Conservation (phyloP, 2,113 vertebrate species). For the Phoxinus phoxinus region DNA sequence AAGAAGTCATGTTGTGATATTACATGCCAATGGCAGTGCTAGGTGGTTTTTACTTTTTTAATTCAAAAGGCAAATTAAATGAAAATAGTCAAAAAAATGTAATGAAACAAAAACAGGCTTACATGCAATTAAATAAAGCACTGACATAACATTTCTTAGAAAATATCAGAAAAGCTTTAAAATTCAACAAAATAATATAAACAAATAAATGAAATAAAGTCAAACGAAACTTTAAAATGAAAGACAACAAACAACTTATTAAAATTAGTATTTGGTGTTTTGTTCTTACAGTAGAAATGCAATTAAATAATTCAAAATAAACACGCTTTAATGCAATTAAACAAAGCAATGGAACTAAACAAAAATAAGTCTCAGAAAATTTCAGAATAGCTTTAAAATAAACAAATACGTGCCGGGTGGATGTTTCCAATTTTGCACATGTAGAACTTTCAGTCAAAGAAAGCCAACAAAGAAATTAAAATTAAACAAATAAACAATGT, state of each 20-base stretch:
- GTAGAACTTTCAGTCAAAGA: background rate
- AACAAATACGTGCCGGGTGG: background rate
- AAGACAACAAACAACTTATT: background rate
- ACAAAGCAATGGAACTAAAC: background rate
- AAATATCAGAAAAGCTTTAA: too few species aligned
- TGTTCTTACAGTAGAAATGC: background rate
- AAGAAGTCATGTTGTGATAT: conserved; percentile 49
- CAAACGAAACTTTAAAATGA: background rate
- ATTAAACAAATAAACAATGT: background rate
- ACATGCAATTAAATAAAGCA: background rate
- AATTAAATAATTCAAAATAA: background rate
- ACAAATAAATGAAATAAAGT: background rate
- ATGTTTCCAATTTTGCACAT: background rate
- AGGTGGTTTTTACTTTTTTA: background rate
- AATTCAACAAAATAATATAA: background rate
- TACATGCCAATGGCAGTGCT: background rate
- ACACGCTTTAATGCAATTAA: background rate
- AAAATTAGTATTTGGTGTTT: background rate
- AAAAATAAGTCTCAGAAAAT: background rate
- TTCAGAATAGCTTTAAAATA: background rate
- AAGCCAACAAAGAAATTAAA: background rate
- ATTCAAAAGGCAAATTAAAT: background rate
- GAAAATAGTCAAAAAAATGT: background rate
- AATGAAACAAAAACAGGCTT: background rate
- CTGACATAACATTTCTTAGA: background rate